Conservation (phyloP, 2,797 vertebrate genomes). For the Crenichthys baileyi region DNA sequence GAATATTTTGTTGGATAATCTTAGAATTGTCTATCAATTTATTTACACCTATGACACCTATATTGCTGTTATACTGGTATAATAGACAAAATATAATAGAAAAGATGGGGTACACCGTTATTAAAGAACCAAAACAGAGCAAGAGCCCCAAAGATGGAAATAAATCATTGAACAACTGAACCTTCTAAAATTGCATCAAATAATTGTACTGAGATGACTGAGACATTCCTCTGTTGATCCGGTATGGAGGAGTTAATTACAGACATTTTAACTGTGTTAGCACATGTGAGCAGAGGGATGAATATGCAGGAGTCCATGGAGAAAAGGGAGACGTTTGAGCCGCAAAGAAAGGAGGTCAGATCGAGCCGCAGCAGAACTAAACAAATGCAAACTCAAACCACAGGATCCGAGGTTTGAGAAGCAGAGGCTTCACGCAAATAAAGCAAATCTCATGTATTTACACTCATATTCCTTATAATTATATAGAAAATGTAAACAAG, state of each 20-base stretch:
- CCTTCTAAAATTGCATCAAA: background rate
- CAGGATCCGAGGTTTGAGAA: background rate
- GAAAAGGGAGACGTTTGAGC: constrained; percentile 23
- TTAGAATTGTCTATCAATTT: background rate
- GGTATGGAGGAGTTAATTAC: constrained; percentile 33
- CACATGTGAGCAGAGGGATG: constrained; percentile 35
- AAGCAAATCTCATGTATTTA: background rate
- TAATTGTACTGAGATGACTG: background rate
- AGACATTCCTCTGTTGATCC: constrained; percentile 2
- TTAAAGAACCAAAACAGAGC: background rate
- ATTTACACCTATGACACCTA: background rate
- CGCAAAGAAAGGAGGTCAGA: constrained; percentile 20
- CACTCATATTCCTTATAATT: background rate
- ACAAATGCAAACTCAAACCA: background rate
- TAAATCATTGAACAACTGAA: background rate
- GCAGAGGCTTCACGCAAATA: background rate
- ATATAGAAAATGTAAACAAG: background rate
- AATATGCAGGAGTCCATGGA: constrained; percentile 43
- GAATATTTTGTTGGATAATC: background rate
- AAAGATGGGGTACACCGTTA: too few species aligned
- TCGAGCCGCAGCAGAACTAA: background rate
- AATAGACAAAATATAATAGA: background rate
- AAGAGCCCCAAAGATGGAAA: background rate
- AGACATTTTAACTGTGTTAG: constrained; percentile 53
- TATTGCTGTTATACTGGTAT: background rate